Evolutionary conservation across 2,797 vertebrate species (phyloP), one percentile per base, ranked within the genome.

Genomic region (Lepilemur ruficaudatus): DNA sequence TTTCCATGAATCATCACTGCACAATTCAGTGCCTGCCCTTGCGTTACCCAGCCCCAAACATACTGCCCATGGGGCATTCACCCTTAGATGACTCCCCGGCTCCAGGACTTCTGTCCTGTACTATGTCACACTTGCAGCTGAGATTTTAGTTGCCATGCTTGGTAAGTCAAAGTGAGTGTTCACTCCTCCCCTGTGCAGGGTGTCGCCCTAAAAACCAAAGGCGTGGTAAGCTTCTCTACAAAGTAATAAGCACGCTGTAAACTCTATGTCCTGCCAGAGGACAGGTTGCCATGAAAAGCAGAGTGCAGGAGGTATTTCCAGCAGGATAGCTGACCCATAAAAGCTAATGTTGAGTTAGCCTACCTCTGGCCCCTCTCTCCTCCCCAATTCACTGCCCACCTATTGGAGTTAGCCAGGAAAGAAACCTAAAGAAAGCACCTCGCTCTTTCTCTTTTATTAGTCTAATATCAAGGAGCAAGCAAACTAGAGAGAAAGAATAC

Each of bases 1-100:
- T 96, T 97, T 95, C 94, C 93, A 79, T 97, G 92, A 97, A 57
- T 97, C 96, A 83, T 85, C 90, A 10, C 80, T 92, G 76, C 61
- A 78, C 12, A 32, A 30, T 72, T 80, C 79, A n/a, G 13, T 57
- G 38, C 75, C 86, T 30, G 32, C 75, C 55, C 91, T 79, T 41
- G 65, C 79, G 52, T 30, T 50, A 73, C 50, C 52, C 80, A 63
- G 30, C 75, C 41, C n/a, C 76, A 91, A 52, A 48, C 73, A 87
- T 86, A 32, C 32, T 20, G 18, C 48, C 65, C 38, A 80, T 1
- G 18, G 28, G 28, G 50, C 43, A 59, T 30, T 84, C 80, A 87
- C 57, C 69, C 41, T n/a, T 9, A 46, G n/a, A 43, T 30, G 72
- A 89, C 70, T 50, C 59, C 63, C 23, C 46, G 55, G 41, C 43